Conservation (phyloP, 2,888 invertebrate genomes). For the Podotricha telesiphe region DNA sequence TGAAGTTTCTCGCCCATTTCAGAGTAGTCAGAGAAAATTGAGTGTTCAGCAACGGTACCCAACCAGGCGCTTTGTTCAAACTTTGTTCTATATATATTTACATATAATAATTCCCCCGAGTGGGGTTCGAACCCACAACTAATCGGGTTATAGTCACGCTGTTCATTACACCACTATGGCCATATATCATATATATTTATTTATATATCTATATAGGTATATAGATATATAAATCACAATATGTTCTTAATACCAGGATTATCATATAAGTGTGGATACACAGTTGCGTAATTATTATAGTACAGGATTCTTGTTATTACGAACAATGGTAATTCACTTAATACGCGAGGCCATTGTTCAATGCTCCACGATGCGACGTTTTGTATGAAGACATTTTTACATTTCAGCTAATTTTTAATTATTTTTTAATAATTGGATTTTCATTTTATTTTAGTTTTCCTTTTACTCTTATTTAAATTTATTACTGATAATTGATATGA, state of each 20-base stretch:
- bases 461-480: no score
- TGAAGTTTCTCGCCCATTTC: no score
- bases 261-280: slow-evolving; percentile 4
- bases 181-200: no score
- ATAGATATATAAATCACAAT: background rate
- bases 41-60: no score
- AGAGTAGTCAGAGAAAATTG: no score
- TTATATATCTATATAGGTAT: background rate
- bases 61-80: no score
- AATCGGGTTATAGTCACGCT: no score
- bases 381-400: slow-evolving; percentile 13
- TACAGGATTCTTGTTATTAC: background rate
- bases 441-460: background rate
- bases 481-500: no score
- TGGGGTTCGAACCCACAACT: no score
- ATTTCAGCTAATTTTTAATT: background rate
- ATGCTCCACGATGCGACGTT: background rate
- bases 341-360: slow-evolving; percentile 12
- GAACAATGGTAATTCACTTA: slow-evolving; percentile 20
- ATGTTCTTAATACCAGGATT: background rate
- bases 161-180: no score
- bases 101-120: no score
- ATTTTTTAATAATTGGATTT: slow-evolving; percentile 7
- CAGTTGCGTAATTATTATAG: background rate
- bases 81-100: no score